These are phyloP conservation scores for Coranthus polyacanthus DNA, from an alignment of 2,797 vertebrate species.

Conservation along the genomic window DNA sequence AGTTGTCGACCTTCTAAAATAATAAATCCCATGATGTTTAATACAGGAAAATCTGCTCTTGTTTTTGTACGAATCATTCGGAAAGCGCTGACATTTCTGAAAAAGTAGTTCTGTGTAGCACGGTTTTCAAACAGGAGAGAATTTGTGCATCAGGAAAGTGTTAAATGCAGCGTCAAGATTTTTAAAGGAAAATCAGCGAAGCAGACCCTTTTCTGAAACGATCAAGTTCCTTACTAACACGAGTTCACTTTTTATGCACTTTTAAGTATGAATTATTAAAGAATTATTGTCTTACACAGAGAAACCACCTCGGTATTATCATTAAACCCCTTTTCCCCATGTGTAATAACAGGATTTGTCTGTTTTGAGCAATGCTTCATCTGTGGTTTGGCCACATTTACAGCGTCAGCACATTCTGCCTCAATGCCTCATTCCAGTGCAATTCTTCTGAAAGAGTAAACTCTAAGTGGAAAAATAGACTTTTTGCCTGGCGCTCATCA, in stretches of 20 bases:
- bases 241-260: neutral
- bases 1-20: neutral
- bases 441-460: slow-evolving; percentile 51
- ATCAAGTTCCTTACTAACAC: no score
- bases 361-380: slow-evolving; percentile 54
- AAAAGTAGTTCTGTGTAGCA: no score
- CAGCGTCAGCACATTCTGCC: slow-evolving; percentile 70
- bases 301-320: slow-evolving; percentile 37
- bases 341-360: slow-evolving; percentile 61
- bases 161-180: no score
- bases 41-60: no score
- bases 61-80: no score
- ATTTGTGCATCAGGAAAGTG: no score
- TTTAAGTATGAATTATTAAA: slow-evolving; percentile 20
- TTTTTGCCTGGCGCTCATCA: slow-evolving; percentile 22
- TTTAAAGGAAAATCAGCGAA: no score
- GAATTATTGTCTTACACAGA: slow-evolving; percentile 33
- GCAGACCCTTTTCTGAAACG: no score
- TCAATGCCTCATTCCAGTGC: slow-evolving; percentile 40
- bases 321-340: slow-evolving; percentile 20
- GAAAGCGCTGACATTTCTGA: no score
- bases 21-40: neutral
- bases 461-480: slow-evolving; percentile 62
- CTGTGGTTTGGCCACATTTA: slow-evolving; percentile 68
- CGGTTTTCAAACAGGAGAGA: no score